phyloP scores from a whole-genome alignment of 2,888 invertebrate genomes.

The Tetheella fluctuosa region DNA sequence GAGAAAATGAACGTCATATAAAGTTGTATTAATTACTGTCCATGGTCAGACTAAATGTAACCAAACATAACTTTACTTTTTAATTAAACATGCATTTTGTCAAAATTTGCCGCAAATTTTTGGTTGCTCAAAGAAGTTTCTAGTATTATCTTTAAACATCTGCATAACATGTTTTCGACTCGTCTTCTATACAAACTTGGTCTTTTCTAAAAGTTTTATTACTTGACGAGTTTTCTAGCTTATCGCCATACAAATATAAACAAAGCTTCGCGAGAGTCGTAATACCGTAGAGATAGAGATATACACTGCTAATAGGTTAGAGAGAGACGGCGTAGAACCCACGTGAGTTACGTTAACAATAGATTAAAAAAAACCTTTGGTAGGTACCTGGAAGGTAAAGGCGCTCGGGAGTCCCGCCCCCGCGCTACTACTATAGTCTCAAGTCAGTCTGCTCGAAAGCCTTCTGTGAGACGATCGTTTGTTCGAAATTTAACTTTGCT shows the following conservation, averaged over 20 bases:
- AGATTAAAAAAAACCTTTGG: constrained; percentile 68
- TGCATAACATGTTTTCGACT: constrained; percentile 53
- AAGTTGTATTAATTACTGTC: not conserved
- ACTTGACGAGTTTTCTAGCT: constrained; percentile 48
- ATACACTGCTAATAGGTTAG: constrained; percentile 39
- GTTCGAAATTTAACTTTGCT: constrained; percentile 21
- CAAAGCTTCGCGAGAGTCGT: constrained; percentile 58
- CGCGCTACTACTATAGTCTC: constrained; percentile 52
- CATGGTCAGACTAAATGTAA: too few relatives aligned
- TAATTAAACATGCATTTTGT: too few relatives aligned
- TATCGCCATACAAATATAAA: constrained; percentile 73
- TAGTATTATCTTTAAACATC: constrained; percentile 28
- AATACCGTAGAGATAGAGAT: constrained; percentile 47
- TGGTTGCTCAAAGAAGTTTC: not conserved
- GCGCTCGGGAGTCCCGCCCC: constrained; percentile 61
- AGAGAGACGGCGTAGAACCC: constrained; percentile 63
- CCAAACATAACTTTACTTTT: too few relatives aligned
- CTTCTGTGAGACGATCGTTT: constrained; percentile 58
- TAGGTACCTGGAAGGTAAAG: constrained; percentile 76
- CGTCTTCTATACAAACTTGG: constrained; percentile 47
- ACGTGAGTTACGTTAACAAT: constrained; percentile 80
- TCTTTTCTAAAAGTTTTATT: constrained; percentile 52
- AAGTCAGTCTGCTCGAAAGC: constrained; percentile 66
- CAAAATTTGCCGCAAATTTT: not conserved
- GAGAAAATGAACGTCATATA: not conserved